phyloP scores from a whole-genome alignment of 2,888 invertebrate genomes.

The Ochropacha duplaris region DNA sequence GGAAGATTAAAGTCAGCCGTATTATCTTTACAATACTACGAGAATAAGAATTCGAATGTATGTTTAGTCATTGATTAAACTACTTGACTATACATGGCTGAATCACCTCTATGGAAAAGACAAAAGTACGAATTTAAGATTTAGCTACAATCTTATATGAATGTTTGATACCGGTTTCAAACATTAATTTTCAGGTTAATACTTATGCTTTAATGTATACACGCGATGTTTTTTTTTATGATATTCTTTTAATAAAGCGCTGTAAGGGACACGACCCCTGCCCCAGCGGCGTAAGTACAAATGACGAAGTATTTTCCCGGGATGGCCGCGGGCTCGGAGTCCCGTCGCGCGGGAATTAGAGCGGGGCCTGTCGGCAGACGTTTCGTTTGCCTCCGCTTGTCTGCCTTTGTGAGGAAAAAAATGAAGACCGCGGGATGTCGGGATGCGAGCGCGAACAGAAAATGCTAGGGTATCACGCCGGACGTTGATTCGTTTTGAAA shows the following conservation, averaged over 20 bases:
- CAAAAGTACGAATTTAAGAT: too few relatives aligned
- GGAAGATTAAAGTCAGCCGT: too few relatives aligned
- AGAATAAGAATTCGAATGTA: too few relatives aligned
- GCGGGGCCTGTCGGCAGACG: slow-evolving; percentile 13
- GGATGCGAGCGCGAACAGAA: background rate
- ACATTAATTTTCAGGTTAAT: too few relatives aligned
- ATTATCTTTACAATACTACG: too few relatives aligned
- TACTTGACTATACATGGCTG: background rate
- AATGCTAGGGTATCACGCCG: background rate
- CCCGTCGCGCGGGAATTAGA: slow-evolving; percentile 35
- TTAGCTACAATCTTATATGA: background rate
- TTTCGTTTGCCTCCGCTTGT: slow-evolving; percentile 16
- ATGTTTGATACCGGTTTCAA: too few relatives aligned
- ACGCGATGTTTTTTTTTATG: background rate
- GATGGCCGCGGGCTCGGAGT: slow-evolving; percentile 19
- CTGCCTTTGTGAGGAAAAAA: slow-evolving; percentile 31
- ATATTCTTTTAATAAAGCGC: background rate
- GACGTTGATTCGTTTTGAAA: background rate
- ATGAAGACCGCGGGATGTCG: slow-evolving; percentile 12
- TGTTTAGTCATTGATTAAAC: too few relatives aligned
- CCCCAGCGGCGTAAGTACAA: slow-evolving; percentile 13
- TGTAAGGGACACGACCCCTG: background rate
- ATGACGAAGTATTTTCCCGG: slow-evolving; percentile 29
- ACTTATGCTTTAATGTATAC: background rate
- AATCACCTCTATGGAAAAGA: background rate